A percentile compares a stretch with the other conserved stretches of the same genome.
Conservation (phyloP, 2,797 vertebrate genomes). For the Rhinella marina region DNA sequence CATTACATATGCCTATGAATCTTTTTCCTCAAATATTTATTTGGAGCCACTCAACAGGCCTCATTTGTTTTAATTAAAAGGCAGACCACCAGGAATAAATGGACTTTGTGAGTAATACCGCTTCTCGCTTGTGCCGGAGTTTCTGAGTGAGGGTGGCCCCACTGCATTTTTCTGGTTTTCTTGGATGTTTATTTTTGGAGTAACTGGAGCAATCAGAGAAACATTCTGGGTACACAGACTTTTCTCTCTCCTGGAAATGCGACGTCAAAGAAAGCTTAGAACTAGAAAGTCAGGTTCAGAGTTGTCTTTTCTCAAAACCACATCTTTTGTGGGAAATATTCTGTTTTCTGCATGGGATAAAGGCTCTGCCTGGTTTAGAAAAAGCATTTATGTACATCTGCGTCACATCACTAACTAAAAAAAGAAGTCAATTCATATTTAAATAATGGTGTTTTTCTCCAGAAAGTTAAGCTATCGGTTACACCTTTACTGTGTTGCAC, state of each 20-base stretch:
- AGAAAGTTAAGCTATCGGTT: neutral
- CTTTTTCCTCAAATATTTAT: constrained; percentile 74
- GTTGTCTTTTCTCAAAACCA: constrained; percentile 48
- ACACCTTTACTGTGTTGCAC: neutral
- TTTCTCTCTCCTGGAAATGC: constrained; percentile 39
- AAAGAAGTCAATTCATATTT: constrained; percentile 6
- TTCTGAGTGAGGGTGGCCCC: constrained; percentile 70
- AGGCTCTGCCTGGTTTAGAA: constrained; percentile 8
- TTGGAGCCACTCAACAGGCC: constrained; percentile 71
- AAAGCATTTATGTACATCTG: constrained; percentile 21
- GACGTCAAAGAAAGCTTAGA: constrained; percentile 58
- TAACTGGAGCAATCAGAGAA: constrained; percentile 64
- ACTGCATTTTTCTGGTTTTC: constrained; percentile 67
- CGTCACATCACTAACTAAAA: constrained; percentile 27
- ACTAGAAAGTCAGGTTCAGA: constrained; percentile 53
- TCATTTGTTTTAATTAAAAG: constrained; percentile 77
- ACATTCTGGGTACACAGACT: constrained; percentile 61
- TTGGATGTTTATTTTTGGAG: constrained; percentile 70
- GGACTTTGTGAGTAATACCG: constrained; percentile 78
- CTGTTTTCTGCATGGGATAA: constrained; percentile 46
- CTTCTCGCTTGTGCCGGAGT: constrained; percentile 65
- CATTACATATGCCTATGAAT: constrained; percentile 71
- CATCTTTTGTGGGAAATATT: constrained; percentile 42
- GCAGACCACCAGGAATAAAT: constrained; percentile 81
- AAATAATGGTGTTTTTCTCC: constrained; percentile 12